A percentile compares a stretch with the other conserved stretches of the same genome.
These are phyloP conservation scores for Rhinoderma darwinii DNA, from an alignment of 2,113 vertebrate genomes.

Conservation along the genomic window DNA sequence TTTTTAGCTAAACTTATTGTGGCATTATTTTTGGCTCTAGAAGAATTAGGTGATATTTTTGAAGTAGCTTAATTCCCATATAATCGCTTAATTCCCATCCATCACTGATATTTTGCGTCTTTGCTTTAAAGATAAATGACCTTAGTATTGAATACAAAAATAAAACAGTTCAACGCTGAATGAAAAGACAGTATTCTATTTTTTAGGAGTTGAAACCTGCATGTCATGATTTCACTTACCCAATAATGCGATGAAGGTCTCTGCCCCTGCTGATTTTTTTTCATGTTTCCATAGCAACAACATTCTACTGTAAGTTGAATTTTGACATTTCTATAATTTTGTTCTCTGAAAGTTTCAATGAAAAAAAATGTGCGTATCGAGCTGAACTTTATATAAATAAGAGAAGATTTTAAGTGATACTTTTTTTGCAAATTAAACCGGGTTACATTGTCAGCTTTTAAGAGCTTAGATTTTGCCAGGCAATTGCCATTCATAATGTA, in stretches of 20 bases:
- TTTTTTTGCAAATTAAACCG: not conserved
- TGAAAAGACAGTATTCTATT: conserved; percentile 30
- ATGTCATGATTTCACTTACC: conserved; percentile 56
- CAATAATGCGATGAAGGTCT: conserved; percentile 42
- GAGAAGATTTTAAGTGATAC: not conserved
- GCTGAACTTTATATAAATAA: conserved; percentile 17
- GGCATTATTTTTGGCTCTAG: not conserved
- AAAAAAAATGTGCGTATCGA: conserved; percentile 15
- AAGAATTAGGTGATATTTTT: conserved; percentile 12
- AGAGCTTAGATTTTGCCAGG: not conserved
- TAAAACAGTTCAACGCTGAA: conserved; percentile 15
- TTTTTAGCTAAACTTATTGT: not conserved
- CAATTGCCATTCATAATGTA: not conserved
- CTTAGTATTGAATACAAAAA: not conserved
- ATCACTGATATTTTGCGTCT: not conserved
- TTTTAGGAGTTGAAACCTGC: conserved; percentile 48
- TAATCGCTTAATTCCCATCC: conserved; percentile 13
- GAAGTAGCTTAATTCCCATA: conserved; percentile 6
- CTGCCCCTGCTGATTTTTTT: conserved; percentile 51
- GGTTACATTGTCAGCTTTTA: not conserved
- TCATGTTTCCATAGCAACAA: conserved; percentile 53
- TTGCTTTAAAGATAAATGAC: conserved; percentile 49
- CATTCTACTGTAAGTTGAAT: conserved; percentile 27
- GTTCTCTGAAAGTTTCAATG: conserved; percentile 39
- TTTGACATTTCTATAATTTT: conserved; percentile 56